A percentile compares a stretch with the other conserved stretches of the same genome.
Evolutionary conservation across 2,888 invertebrate genomes (phyloP).

Genomic region (Oscheius myriophilus): DNA sequence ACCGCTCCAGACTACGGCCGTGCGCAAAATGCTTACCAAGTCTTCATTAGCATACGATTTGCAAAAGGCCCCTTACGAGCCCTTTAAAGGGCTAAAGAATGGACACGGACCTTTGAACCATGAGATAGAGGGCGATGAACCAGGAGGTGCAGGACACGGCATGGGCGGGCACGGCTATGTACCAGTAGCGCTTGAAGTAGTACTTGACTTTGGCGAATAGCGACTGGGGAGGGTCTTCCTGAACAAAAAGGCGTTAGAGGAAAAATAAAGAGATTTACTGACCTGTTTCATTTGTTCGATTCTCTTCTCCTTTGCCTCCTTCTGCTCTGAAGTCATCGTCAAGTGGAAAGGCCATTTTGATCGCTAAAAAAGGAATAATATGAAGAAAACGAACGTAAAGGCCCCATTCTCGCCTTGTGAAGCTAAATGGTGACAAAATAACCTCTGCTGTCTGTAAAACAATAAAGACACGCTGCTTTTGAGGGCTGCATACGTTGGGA

Average conservation of each 20-base stretch:
- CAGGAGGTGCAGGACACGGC: constrained; percentile 86
- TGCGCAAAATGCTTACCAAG: too few relatives aligned
- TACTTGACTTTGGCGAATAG: constrained; percentile 66
- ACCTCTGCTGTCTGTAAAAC: too few relatives aligned
- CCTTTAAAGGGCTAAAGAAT: not conserved
- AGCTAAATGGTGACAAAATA: too few relatives aligned
- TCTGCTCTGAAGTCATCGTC: constrained; percentile 62
- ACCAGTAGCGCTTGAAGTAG: constrained; percentile 81
- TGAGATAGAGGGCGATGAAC: constrained; percentile 84
- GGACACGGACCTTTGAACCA: constrained; percentile 34
- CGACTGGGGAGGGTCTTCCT: constrained; percentile 59
- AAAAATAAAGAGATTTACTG: not conserved
- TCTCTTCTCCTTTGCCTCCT: constrained; percentile 50
- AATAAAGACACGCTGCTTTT: too few relatives aligned
- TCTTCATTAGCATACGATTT: too few relatives aligned
- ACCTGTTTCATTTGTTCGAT: constrained; percentile 53
- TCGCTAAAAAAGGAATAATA: constrained; percentile 24
- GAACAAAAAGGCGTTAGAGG: not conserved
- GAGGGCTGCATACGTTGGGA: too few relatives aligned
- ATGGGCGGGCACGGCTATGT: constrained; percentile 92
- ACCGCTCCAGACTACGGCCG: too few relatives aligned
- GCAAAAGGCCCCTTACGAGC: too few relatives aligned
- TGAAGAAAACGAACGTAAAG: not conserved
- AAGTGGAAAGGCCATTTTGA: constrained; percentile 49
- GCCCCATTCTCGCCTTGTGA: too few relatives aligned